phyloP scores from a whole-genome alignment of 2,113 vertebrate genomes.

The Macquaria australasica region DNA sequence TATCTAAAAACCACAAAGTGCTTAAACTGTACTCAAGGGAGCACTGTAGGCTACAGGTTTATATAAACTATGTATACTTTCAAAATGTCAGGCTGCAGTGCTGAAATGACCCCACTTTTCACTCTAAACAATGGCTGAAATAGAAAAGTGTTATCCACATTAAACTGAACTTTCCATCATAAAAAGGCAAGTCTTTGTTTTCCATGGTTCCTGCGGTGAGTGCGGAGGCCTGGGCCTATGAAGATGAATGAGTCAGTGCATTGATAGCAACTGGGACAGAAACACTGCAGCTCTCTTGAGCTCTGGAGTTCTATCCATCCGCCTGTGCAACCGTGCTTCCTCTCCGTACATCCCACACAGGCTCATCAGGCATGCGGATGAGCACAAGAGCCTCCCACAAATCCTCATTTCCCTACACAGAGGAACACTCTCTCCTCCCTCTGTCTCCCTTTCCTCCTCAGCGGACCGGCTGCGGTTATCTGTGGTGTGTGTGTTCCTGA shows the following conservation, averaged over 20 bases:
- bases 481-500: slow-evolving; percentile 58
- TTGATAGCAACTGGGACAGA: slow-evolving; percentile 58
- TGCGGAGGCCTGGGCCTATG: slow-evolving; percentile 41
- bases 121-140: slow-evolving; percentile 64
- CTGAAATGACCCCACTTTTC: slow-evolving; percentile 38
- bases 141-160: slow-evolving; percentile 64
- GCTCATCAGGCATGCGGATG: slow-evolving; percentile 52
- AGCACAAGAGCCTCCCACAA: slow-evolving; percentile 59
- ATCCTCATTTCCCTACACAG: slow-evolving; percentile 42
- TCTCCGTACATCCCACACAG: slow-evolving; percentile 64
- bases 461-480: slow-evolving; percentile 43
- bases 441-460: slow-evolving; percentile 18
- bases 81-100: slow-evolving; percentile 45
- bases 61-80: slow-evolving; percentile 52
- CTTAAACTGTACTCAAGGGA: slow-evolving; percentile 50
- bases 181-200: slow-evolving; percentile 74
- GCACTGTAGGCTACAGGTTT: slow-evolving; percentile 33
- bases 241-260: slow-evolving; percentile 66
- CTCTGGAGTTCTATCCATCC: slow-evolving; percentile 30
- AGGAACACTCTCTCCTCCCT: slow-evolving; percentile 47
- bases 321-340: slow-evolving; percentile 50
- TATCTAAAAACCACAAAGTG: slow-evolving; percentile 50
- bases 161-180: slow-evolving; percentile 67
- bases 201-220: slow-evolving; percentile 71
- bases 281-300: slow-evolving; percentile 43